Conservation (phyloP, 1,140 invertebrate genomes). For the Ceratosolen solmsi region DNA sequence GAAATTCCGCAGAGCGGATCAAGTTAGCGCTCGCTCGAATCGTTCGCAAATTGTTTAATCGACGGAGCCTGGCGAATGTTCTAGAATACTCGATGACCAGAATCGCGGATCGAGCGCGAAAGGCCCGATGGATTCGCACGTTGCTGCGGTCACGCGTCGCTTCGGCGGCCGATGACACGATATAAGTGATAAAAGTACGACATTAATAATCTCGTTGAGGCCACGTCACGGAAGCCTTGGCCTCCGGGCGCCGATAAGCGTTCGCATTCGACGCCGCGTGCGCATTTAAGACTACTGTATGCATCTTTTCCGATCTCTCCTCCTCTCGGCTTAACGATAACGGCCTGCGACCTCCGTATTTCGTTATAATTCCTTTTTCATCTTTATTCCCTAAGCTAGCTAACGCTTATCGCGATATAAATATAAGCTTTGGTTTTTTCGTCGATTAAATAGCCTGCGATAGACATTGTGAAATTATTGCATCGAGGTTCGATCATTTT, state of each 20-base stretch:
- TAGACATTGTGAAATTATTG: not conserved
- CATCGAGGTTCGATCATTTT: not conserved
- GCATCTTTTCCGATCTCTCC: slow-evolving; percentile 20
- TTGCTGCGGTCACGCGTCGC: not conserved
- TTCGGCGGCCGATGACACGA: slow-evolving; percentile 55
- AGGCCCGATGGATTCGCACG: not conserved
- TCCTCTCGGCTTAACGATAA: not conserved
- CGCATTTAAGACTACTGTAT: not conserved
- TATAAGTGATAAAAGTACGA: slow-evolving; percentile 49
- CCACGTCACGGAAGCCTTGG: slow-evolving; percentile 62
- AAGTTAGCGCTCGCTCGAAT: no score
- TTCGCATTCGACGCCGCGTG: slow-evolving; percentile 57
- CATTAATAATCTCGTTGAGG: slow-evolving; percentile 49
- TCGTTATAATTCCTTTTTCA: not conserved
- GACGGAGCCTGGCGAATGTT: not conserved
- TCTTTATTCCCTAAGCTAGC: not conserved
- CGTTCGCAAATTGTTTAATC: no score
- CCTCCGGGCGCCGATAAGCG: slow-evolving; percentile 66
- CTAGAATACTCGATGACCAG: not conserved
- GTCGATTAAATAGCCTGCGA: not conserved
- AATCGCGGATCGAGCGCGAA: not conserved
- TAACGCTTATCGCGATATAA: not conserved
- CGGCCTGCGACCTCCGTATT: not conserved
- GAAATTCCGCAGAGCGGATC: no score
- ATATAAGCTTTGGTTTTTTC: not conserved